These are phyloP conservation scores for Chelmon rostratus DNA, from an alignment of 2,797 vertebrate genomes.

Conservation along the genomic window DNA sequence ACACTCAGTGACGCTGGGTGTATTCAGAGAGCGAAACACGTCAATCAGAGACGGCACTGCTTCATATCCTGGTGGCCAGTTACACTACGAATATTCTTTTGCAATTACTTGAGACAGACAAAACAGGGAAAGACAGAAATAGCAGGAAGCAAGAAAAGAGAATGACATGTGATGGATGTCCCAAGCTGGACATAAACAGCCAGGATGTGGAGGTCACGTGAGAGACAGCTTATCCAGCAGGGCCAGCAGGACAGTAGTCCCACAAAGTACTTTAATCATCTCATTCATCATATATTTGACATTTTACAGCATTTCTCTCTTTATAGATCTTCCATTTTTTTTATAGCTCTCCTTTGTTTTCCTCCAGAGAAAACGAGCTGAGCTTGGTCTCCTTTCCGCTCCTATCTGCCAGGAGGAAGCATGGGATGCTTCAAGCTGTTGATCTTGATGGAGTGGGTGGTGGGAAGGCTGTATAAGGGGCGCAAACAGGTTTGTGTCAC, in stretches of 20 bases:
- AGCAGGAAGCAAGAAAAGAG: not conserved
- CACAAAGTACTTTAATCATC: not conserved
- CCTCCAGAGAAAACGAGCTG: conserved; percentile 10
- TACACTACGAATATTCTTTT: not conserved
- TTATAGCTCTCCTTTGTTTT: conserved; percentile 21
- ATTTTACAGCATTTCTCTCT: conserved; percentile 15
- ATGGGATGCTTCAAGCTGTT: conserved; percentile 40
- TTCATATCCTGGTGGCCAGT: no score
- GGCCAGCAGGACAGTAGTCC: not conserved
- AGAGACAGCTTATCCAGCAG: conserved; percentile 7
- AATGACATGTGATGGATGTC: not conserved
- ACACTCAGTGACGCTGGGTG: not conserved
- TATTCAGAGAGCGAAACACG: not conserved
- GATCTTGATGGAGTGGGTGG: not conserved
- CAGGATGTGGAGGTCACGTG: not conserved
- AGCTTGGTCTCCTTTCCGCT: conserved; percentile 33
- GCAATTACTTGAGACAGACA: not conserved
- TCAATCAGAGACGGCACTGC: no score
- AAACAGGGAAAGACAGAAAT: not conserved
- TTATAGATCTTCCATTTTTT: conserved; percentile 20
- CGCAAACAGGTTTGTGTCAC: conserved; percentile 9
- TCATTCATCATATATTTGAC: conserved; percentile 23
- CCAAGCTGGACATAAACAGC: not conserved
- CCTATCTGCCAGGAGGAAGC: conserved; percentile 35
- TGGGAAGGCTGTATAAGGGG: conserved; percentile 5